Evolutionary conservation across 2,797 vertebrate genomes (phyloP).

Genomic region (Scomberomorus guttatus): DNA sequence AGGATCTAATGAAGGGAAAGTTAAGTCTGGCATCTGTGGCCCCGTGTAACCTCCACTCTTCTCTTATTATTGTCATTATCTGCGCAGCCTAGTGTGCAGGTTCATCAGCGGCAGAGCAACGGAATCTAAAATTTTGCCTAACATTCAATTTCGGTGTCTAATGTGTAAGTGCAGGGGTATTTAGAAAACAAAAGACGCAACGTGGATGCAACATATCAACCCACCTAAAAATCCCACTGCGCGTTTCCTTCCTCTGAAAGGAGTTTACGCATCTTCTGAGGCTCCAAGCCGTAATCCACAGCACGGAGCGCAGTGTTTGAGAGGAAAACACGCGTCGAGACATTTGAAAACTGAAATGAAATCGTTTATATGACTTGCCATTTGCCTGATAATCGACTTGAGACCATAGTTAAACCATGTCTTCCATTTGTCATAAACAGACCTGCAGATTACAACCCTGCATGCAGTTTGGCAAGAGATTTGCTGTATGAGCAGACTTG

Average conservation of each 20-base stretch:
- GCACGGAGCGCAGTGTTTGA: neutral
- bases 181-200: neutral
- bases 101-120: constrained; percentile 12
- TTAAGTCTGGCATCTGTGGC: constrained; percentile 31
- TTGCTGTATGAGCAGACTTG: constrained; percentile 32
- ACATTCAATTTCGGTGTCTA: neutral
- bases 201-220: neutral
- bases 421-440: constrained; percentile 8
- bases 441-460: constrained; percentile 18
- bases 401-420: constrained; percentile 10
- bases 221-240: neutral
- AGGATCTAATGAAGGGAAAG: constrained; percentile 39
- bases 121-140: neutral
- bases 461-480: constrained; percentile 30
- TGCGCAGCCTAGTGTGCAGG: neutral
- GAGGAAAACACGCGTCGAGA: neutral
- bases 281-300: neutral
- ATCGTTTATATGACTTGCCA: neutral
- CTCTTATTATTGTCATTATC: constrained; percentile 32
- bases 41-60: constrained; percentile 23
- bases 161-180: neutral
- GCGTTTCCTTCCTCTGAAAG: neutral
- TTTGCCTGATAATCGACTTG: neutral
- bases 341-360: neutral
- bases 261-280: neutral